Evolutionary conservation across 2,113 vertebrate genomes (phyloP), one percentile per base, ranked within the genome.

Genomic region (Dolichallabes microphthalmus): DNA sequence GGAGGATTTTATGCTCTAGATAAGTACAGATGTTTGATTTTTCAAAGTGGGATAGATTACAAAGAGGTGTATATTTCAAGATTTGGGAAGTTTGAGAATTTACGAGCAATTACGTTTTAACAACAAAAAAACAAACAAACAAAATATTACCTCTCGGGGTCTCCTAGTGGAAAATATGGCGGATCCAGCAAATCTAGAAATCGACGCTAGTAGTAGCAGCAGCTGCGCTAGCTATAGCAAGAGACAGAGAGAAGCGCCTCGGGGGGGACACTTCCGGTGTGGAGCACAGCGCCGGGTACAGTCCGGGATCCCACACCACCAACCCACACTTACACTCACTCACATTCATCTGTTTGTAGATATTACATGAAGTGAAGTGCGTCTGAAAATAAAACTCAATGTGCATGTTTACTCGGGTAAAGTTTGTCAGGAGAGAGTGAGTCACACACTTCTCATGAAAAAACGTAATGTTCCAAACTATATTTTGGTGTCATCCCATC

Each of bases 161-260:
- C 89, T 88, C 83, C 87, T 87, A 63, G 78, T 83, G 80, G 83
- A 88, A 85, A 90, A 90, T 90, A 90, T 90, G 89, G 89, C 89
- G 85, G 89, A 85, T 82, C 30, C 85, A 76, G 75, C 75, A 80
- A 61, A 76, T 35, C n/a, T 76, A 79, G 66, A 82, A 71, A 82
- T 68, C 79, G 83, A 74, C 85, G 85, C 85, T 86, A 86, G 85
- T 58, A 53, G 52, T 68, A 76, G 58, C 80, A 85, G 39, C 61
- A 64, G 57, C 20, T 20, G 60, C 76, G 71, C 63, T 82, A 87
- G 82, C 79, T 50, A n/a, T 60, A 74, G 85, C 79, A 66, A 76
- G 57, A 63, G 19, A 73, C 64, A 52, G 77, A 74, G 55, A 81
- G 15, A n/a, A 78, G 76, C 53, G 55, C 55, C 57, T 79, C 20